A percentile compares a stretch with the other conserved stretches of the same genome.
phyloP scores from a whole-genome alignment of 2,113 vertebrate species.

The Pachycephala philippinensis region DNA sequence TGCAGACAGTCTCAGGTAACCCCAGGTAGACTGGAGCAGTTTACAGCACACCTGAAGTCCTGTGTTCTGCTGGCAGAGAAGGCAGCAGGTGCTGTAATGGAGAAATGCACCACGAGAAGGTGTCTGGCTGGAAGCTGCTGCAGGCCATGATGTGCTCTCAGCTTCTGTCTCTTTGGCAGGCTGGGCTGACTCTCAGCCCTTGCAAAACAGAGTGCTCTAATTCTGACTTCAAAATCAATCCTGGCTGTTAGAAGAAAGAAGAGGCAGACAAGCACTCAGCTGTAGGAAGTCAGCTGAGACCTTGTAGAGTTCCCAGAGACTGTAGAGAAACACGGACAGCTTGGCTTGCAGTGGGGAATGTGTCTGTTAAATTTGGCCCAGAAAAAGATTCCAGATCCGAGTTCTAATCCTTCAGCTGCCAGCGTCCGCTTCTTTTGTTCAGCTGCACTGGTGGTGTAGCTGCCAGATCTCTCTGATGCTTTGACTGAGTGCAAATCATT shows the following conservation, averaged over 20 bases:
- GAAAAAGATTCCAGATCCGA: not conserved
- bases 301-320: not conserved
- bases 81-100: not conserved
- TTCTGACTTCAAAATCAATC: not conserved
- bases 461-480: not conserved
- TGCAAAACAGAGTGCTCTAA: not conserved
- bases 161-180: not conserved
- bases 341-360: not conserved
- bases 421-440: fast-evolving
- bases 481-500: not conserved
- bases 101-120: not conserved
- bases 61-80: conserved; percentile 26
- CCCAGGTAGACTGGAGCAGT: conserved; percentile 64
- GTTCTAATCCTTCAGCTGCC: not conserved
- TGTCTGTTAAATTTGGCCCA: not conserved
- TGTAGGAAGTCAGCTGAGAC: not conserved
- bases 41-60: conserved; percentile 47
- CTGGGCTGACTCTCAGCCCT: not conserved
- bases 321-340: not conserved
- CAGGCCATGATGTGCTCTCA: not conserved
- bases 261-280: not conserved
- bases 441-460: not conserved
- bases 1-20: conserved; percentile 77
- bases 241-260: not conserved
- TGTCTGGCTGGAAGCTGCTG: not conserved